Base-by-base conservation (phyloP, 2,113 vertebrate species). In the Girardinichthys multiradiatus region DNA sequence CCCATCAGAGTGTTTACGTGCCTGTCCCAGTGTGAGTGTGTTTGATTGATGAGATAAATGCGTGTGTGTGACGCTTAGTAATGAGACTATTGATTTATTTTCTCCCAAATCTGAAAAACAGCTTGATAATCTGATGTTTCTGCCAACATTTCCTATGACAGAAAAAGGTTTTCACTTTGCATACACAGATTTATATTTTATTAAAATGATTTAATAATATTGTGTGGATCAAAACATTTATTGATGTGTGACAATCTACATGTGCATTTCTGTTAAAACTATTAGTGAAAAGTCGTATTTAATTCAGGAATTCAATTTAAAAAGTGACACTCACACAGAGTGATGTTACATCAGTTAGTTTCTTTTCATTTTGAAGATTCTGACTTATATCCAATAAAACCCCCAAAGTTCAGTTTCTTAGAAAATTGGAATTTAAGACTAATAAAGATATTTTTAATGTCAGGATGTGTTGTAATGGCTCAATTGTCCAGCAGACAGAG, bases 1-100 rank as follows among this genome's bases (percentile, higher is more conserved):
- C 24, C 48, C 48, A 10, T n/a, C 9, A 8, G 48, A 90, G 79
- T 85, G 79, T 94, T 92, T 89, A 89, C 84, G 68, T 80, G 83
- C 79, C 68, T 82, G 77, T 26, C 9, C 54, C 9, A 11, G 54
- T 26, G 24, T 12, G 48, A n/a, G 48, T 24, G 48, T 51, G 48
- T 54, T 10, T 54, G 48, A 54, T 54, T 21, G 48, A 54, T 54
- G 58, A 17, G 28, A 14, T 64, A 66, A 60, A 35, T 57, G 72
- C 70, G 42, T 58, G 6, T 1, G 45, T 73, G 58, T 24, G 72
- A 61, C 21, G 31, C 58, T 63, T 0, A 28, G 60, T 42, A 45
- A 70, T 24, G 26, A 57, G 21, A 58, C 8, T 0, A 35, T 64
- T 33, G 24, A 64, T 73, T 64, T 57, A 57, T 73, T 35, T 31